phyloP scores from a whole-genome alignment of 2,113 vertebrate genomes.

The Aleadryas rufinucha region DNA sequence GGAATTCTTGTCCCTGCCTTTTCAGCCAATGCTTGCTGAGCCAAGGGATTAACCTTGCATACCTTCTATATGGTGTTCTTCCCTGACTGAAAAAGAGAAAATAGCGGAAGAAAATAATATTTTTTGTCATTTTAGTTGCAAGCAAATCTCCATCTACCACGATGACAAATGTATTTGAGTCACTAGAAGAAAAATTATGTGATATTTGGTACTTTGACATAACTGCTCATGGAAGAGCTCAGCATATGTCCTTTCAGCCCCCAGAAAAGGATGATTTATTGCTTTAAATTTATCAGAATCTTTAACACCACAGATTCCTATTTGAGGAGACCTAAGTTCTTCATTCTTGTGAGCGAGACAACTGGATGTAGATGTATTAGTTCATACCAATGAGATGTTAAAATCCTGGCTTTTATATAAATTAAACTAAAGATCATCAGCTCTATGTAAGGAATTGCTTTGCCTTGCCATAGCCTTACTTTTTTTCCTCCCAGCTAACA shows the following conservation, averaged over 20 bases:
- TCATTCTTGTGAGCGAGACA: neutral
- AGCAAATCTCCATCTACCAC: neutral
- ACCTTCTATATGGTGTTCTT: neutral
- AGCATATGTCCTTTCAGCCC: neutral
- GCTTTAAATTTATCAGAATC: neutral
- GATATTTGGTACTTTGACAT: neutral
- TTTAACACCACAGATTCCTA: neutral
- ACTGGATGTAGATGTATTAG: neutral
- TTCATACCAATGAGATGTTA: neutral
- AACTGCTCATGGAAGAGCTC: neutral
- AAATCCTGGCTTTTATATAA: neutral
- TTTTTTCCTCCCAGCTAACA: neutral
- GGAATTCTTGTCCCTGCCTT: neutral
- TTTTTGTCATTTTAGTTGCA: neutral
- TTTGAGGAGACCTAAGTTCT: neutral
- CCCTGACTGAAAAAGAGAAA: neutral
- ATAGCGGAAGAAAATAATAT: neutral
- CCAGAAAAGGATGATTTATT: conserved; percentile 2
- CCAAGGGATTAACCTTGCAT: neutral
- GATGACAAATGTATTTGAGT: neutral
- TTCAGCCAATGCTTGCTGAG: neutral
- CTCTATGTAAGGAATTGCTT: neutral
- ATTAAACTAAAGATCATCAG: neutral
- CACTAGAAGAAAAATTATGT: neutral
- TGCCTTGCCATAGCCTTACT: neutral